phyloP scores from a whole-genome alignment of 2,797 vertebrate species.

The Buceros bicornis region DNA sequence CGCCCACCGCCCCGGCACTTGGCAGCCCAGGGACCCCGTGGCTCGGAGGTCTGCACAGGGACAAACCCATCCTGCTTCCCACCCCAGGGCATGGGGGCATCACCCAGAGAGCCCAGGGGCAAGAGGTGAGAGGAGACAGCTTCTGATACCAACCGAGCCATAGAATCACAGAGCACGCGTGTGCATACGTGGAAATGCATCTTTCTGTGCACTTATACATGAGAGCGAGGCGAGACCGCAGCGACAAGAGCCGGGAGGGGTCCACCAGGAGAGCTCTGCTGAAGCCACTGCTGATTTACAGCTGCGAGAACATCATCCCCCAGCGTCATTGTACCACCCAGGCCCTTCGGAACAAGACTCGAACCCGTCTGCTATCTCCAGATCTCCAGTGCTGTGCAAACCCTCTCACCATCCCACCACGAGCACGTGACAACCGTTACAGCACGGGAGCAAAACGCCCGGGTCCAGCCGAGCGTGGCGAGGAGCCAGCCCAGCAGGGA shows the following conservation, averaged over 20 bases:
- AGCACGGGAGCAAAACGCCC: neutral
- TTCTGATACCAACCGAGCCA: neutral
- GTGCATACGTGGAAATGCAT: neutral
- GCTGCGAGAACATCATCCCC: neutral
- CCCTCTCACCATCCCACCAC: rapidly evolving
- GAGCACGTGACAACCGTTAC: neutral
- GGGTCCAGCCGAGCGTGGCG: rapidly evolving
- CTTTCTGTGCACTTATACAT: neutral
- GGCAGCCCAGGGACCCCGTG: rapidly evolving
- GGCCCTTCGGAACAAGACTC: neutral
- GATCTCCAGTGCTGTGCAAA: neutral
- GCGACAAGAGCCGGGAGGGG: neutral
- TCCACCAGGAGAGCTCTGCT: neutral
- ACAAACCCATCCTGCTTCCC: neutral
- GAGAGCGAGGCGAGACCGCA: neutral
- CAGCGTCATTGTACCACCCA: neutral
- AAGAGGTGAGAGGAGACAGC: neutral
- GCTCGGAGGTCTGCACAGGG: neutral
- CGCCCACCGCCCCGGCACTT: rapidly evolving
- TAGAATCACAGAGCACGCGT: neutral
- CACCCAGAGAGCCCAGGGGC: neutral
- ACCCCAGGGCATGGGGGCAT: rapidly evolving
- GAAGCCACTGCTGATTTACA: neutral
- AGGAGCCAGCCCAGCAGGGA: neutral
- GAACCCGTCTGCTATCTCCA: neutral